Evolutionary conservation across 2,797 vertebrate species (phyloP).

Genomic region (Enteromius mattozi): DNA sequence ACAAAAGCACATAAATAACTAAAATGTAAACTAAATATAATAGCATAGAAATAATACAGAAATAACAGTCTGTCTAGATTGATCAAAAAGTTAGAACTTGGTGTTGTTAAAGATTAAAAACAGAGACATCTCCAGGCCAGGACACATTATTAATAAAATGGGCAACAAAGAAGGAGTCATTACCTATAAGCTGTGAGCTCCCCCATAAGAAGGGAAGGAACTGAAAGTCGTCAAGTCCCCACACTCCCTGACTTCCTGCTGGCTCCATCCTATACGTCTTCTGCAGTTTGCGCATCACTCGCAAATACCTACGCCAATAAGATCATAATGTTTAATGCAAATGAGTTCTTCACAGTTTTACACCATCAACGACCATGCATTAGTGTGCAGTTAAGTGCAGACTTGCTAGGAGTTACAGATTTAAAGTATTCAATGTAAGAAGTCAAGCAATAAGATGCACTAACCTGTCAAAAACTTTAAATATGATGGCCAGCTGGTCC

Average conservation of each 20-base stretch:
- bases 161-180: not conserved
- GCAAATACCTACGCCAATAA: constrained; percentile 83
- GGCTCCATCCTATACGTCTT: constrained; percentile 97
- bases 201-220: constrained; percentile 98
- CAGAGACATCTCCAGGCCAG: not conserved
- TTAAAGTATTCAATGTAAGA: not conserved
- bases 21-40: not conserved
- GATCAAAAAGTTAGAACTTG: not conserved
- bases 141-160: not conserved
- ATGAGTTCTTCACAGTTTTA: constrained; percentile 7
- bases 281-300: constrained; percentile 94
- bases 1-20: not conserved
- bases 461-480: constrained; percentile 89
- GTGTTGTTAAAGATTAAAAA: constrained; percentile 8
- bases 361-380: not conserved
- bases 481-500: constrained; percentile 93
- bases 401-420: not conserved
- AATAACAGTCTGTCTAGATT: too few species aligned
- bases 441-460: constrained; percentile 26
- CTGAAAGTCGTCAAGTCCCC: constrained; percentile 98
- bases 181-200: constrained; percentile 95
- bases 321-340: constrained; percentile 20
- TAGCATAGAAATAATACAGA: not conserved
- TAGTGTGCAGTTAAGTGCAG: not conserved
- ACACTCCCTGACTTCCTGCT: constrained; percentile 96